phyloP scores from a whole-genome alignment of 1,140 invertebrate genomes.

The Plectrocnemia conspersa region DNA sequence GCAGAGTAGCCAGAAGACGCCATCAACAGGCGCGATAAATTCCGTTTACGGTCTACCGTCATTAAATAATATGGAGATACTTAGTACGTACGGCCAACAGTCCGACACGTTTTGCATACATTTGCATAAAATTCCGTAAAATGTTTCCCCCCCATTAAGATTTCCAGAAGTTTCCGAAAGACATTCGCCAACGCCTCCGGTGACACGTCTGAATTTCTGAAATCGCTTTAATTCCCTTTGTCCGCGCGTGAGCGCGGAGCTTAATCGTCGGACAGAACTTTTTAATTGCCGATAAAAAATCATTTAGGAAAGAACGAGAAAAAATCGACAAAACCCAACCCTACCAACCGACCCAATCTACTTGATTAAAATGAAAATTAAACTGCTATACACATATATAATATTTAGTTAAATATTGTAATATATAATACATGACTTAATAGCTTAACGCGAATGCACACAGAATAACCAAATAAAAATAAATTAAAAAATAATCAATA shows the following conservation, averaged over 20 bases:
- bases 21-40: constrained; percentile 29
- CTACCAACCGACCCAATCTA: no score
- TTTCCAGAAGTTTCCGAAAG: constrained; percentile 17
- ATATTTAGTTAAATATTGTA: no score
- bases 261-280: not conserved
- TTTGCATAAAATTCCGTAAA: constrained; percentile 32
- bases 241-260: constrained; percentile 4
- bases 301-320: no score
- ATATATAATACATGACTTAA: no score
- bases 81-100: constrained; percentile 28
- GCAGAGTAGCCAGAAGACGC: no score
- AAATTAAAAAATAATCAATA: no score
- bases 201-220: constrained; percentile 7
- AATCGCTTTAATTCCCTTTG: constrained; percentile 8
- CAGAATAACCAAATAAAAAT: no score
- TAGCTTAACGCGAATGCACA: no score
- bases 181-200: not conserved
- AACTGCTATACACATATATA: no score
- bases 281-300: not conserved
- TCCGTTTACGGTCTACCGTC: constrained; percentile 20
- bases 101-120: constrained; percentile 32
- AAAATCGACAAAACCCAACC: no score
- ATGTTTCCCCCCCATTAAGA: constrained; percentile 19
- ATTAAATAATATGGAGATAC: constrained; percentile 33
- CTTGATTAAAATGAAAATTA: no score